Conservation (phyloP, 1,140 invertebrate genomes). For the Trachymyrmex cornetzi region DNA sequence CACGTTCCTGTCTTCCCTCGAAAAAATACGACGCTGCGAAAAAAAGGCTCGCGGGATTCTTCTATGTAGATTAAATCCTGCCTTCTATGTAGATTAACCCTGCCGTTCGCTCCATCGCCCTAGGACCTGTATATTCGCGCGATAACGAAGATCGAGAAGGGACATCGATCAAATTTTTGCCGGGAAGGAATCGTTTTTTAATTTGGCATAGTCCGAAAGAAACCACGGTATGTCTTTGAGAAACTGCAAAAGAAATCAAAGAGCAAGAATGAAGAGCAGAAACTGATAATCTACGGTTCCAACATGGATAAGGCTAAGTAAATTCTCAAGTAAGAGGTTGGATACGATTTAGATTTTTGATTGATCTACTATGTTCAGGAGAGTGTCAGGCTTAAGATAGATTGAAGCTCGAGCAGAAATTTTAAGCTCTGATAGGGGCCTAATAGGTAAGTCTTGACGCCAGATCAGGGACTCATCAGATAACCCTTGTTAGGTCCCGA, state of each 20-base stretch:
- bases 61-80: constrained; percentile 68
- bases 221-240: background rate
- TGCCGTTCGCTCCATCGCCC: background rate
- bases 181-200: constrained; percentile 2
- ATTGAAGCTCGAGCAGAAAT: no score
- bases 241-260: background rate
- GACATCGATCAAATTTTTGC: constrained; percentile 8
- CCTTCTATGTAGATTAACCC: constrained; percentile 68
- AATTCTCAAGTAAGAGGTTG: no score
- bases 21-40: constrained; percentile 69
- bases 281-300: background rate
- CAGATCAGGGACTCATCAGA: no score
- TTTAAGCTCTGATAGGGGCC: no score
- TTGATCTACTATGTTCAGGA: no score
- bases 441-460: no score
- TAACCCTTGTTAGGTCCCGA: no score
- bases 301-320: no score
- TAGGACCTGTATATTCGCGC: background rate
- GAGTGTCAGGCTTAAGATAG: no score
- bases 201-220: background rate
- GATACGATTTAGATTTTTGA: no score
- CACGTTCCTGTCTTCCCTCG: constrained; percentile 50
- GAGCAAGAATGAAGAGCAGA: background rate
- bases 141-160: constrained; percentile 10
- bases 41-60: constrained; percentile 28